A percentile compares a stretch with the other conserved stretches of the same genome.
These are phyloP conservation scores for Drosophila arawakana DNA, from an alignment of 1,140 invertebrate genomes.

Conservation along the genomic window DNA sequence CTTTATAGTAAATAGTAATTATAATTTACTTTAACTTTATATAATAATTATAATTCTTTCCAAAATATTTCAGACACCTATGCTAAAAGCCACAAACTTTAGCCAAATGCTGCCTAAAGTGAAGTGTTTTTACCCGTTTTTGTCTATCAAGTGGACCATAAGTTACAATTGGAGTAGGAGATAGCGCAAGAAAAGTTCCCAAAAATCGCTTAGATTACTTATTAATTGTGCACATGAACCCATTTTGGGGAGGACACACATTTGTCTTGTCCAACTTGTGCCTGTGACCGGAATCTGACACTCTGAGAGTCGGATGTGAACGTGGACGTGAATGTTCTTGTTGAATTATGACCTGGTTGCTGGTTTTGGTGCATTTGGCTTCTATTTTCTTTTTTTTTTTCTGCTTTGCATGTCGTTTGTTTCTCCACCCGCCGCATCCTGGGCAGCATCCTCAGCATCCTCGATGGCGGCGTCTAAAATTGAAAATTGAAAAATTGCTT, in stretches of 20 bases:
- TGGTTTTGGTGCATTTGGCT: conserved; percentile 39
- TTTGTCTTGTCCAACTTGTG: conserved; percentile 38
- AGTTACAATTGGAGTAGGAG: conserved; percentile 5
- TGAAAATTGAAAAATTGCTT: conserved; percentile 83
- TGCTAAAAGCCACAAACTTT: not conserved
- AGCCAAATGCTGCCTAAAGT: not conserved
- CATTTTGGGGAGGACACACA: conserved; percentile 24
- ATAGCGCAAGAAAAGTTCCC: conserved; percentile 7
- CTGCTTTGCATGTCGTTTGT: conserved; percentile 64
- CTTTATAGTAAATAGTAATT: no score
- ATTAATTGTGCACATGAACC: conserved; percentile 37
- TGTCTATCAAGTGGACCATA: conserved; percentile 4
- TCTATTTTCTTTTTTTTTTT: conserved; percentile 6
- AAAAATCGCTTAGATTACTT: conserved; percentile 40
- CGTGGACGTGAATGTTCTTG: conserved; percentile 1
- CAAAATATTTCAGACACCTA: no score
- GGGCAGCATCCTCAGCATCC: not conserved
- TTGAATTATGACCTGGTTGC: conserved; percentile 46
- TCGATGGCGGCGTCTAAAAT: conserved; percentile 65
- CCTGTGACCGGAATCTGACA: conserved; percentile 30
- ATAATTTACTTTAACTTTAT: no score
- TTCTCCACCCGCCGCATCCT: conserved; percentile 34
- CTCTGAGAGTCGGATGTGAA: conserved; percentile 4
- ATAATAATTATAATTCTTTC: no score
- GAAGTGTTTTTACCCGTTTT: not conserved